Conservation (phyloP, 2,113 vertebrate genomes). For the Hippocampus comes region DNA sequence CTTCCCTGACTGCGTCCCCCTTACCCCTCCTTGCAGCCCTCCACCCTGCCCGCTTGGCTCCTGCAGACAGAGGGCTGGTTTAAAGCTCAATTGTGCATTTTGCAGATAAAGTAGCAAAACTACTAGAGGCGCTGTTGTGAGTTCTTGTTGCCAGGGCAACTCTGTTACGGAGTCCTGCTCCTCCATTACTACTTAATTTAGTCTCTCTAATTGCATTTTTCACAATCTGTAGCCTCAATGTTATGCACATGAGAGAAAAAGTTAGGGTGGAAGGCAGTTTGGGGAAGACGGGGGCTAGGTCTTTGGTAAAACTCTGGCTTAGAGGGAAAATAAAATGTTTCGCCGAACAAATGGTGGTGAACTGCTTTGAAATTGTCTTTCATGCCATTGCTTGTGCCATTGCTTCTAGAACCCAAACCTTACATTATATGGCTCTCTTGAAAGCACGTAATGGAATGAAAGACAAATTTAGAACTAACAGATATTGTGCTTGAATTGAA, state of each 20-base stretch:
- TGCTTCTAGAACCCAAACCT: conserved; percentile 44
- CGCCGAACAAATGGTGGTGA: conserved; percentile 12
- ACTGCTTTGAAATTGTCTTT: conserved; percentile 45
- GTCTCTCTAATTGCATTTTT: conserved; percentile 99
- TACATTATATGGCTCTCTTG: conserved; percentile 35
- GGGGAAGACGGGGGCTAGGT: conserved; percentile 15
- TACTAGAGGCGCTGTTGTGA: conserved; percentile 98
- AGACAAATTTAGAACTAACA: conserved; percentile 44
- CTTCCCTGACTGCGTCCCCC: conserved; percentile 14
- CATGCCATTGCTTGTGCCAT: conserved; percentile 39
- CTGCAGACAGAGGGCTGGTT: conserved; percentile 88
- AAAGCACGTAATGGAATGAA: conserved; percentile 7
- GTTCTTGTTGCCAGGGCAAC: conserved; percentile 96
- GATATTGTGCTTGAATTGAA: conserved; percentile 20
- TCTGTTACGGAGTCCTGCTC: conserved; percentile 93
- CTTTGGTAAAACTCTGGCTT: conserved; percentile 29
- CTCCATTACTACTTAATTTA: conserved; percentile 99
- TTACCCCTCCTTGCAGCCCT: conserved; percentile 30
- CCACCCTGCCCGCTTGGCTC: conserved; percentile 82
- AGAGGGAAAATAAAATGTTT: conserved; percentile 38
- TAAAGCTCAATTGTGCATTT: conserved; percentile 99
- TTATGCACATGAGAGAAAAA: conserved; percentile 53
- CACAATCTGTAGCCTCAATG: conserved; percentile 94
- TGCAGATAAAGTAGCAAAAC: conserved; percentile 99
- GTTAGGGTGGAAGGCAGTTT: conserved; percentile 18